Base-by-base conservation (phyloP, 2,888 invertebrate species). In the Stenolophus ochropezus region DNA sequence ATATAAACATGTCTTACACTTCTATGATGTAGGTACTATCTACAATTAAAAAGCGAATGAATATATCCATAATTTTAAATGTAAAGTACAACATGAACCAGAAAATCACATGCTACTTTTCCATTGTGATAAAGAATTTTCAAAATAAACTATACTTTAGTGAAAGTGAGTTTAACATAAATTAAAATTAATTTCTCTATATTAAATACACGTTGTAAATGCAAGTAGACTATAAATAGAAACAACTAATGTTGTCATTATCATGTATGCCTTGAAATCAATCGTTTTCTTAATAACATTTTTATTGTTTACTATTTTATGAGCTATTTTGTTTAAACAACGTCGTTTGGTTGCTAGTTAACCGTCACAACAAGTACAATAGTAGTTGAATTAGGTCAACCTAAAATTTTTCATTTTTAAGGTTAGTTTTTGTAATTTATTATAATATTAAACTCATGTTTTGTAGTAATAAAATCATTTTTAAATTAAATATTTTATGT, bases 181-280 rank as follows among this genome's bases (percentile, higher is more conserved):
- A 42, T 42, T 42, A 42, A 42, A 42, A 3, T n/a, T n/a, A n/a
- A n/a, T 65, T 27, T 11, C 21, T 20, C 56, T 20, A 21, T 20
- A 53, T 53, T 56, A 56, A 11, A 21, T 20, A 20, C 33, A 6
- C 11, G 33, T 42, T 42, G 33, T 11, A 42, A 42, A 56, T 56
- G 27, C 25, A 61, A 23, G 25, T 23, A 51, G 14, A 5, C 61
- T 61, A 61, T 61, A 25, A 25, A 61, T 61, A 61, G 61, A 61
- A 27, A 61, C 25, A 61, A 61, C 23, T 27, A 61, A 61, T 25
- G 16, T 4, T 61, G 20, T 42, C 14, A 61, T 61, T 61, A 61
- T 61, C 61, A 61, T n/a, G 61, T 61, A 23, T n/a, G 25, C 61
- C 61, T 61, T 61, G 61, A 61, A 61, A 61, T 61, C 61, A 61